These are phyloP conservation scores for Xestobium rufovillosum DNA, from an alignment of 2,888 invertebrate species.

Conservation along the genomic window DNA sequence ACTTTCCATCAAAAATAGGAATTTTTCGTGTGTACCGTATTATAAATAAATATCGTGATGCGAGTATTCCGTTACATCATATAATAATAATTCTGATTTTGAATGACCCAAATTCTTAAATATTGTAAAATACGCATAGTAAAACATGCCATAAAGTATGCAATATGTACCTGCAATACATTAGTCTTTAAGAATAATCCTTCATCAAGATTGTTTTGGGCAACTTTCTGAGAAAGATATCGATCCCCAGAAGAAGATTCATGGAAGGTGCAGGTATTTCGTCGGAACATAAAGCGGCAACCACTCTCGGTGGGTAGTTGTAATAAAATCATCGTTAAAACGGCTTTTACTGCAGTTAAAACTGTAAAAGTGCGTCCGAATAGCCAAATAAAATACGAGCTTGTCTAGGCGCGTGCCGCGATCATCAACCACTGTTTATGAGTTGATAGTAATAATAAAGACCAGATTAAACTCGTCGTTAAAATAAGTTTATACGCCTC, in stretches of 20 bases:
- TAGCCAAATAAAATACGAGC: slow-evolving; percentile 40
- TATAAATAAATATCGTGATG: too few species aligned
- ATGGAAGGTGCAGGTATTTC: too few species aligned
- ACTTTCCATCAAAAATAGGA: too few species aligned
- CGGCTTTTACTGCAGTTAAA: slow-evolving; percentile 45
- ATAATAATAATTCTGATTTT: too few species aligned
- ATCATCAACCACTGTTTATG: slow-evolving; percentile 39
- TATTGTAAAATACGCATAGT: too few species aligned
- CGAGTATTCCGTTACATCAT: too few species aligned
- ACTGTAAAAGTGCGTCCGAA: slow-evolving; percentile 43
- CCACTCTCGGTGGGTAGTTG: slow-evolving; percentile 39
- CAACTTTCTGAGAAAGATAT: background rate
- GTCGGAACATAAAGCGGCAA: too few species aligned
- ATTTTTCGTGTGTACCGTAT: too few species aligned
- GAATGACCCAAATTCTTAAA: too few species aligned
- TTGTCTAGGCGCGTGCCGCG: slow-evolving; percentile 41
- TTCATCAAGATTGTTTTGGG: background rate
- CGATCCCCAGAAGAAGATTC: too few species aligned
- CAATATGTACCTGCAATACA: too few species aligned
- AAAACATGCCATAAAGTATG: too few species aligned
- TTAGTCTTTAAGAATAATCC: slow-evolving; percentile 3
- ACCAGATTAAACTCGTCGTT: slow-evolving; percentile 43
- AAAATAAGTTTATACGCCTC: slow-evolving; percentile 40
- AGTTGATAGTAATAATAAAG: slow-evolving; percentile 42
- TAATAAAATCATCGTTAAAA: slow-evolving; percentile 45